Base-by-base conservation (phyloP, 2,888 invertebrate species). In the Aphodius sticticus region DNA sequence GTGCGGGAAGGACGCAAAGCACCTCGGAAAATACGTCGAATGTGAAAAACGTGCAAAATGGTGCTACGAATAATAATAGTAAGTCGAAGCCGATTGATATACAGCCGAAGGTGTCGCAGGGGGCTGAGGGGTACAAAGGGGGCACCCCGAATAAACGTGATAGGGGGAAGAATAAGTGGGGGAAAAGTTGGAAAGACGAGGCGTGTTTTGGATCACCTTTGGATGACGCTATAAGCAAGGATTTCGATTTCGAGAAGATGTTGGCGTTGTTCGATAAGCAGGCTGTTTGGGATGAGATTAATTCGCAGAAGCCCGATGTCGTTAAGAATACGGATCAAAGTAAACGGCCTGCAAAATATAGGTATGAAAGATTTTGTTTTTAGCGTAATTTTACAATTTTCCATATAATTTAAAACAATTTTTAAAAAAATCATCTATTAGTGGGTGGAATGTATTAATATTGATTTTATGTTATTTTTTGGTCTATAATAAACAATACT, bases 181-280 rank as follows among this genome's bases (percentile, higher is more conserved):
- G 80, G 12, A 90, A 91, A 83, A 89, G 90, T 78, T 90, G 92
- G 86, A 91, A 92, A 84, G 93, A 95, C 88, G 95, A 95, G 87
- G 94, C 94, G 79, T 95, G 95, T 87, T 96, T 96, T 90, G 96
- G 95, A 37, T 92, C 92, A 6, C 93, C 94, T 70, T 90, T 93
- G 9, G 94, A 94, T 83, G 92, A 93, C 78, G 91, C 91, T 77
- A 88, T 93, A 77, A 91, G 90, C 83, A 92, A 94, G 87, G 97
- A 98, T 85, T 98, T 98, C 91, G 97, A 98, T 91, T 97, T 98
- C 91, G 97, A 98, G 88, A 96, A 96, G 83, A 98, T 97, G 90
- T 91, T 97, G 78, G 97, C 97, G 26, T 90, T 98, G 76, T 98
- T 98, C 90, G 95, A 97, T 90, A 97, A 97, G 90, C 90, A 93